Percentiles rank a stretch among this genome's conserved stretches.
phyloP scores from a whole-genome alignment of 2,797 vertebrate genomes.

The Glyptemys insculpta region DNA sequence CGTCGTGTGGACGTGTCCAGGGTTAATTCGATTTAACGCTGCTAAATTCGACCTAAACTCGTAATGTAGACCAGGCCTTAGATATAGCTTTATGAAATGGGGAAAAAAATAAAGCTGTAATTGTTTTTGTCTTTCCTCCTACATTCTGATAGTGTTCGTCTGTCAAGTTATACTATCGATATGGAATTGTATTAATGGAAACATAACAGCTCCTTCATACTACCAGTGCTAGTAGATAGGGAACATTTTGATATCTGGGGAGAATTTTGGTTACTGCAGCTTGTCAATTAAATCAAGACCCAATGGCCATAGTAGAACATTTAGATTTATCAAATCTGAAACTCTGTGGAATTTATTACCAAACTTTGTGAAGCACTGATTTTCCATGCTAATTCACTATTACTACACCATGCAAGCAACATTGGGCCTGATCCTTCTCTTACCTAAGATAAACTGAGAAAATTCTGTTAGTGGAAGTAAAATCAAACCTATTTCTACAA shows the following conservation, averaged over 20 bases:
- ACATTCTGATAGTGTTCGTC: background rate
- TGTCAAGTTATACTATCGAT: background rate
- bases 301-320: background rate
- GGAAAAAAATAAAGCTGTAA: background rate
- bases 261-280: background rate
- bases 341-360: background rate
- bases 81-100: background rate
- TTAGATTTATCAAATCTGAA: background rate
- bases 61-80: background rate
- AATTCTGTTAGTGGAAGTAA: background rate
- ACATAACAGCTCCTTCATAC: background rate
- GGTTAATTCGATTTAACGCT: no score
- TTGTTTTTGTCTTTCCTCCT: background rate
- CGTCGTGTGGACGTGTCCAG: no score
- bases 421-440: background rate
- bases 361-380: background rate
- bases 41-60: no score
- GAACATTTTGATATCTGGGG: background rate
- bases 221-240: background rate
- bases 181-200: background rate
- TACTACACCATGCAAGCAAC: accelerated
- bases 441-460: background rate
- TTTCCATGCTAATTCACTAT: background rate
- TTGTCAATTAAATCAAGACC: background rate
- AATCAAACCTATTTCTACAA: background rate